Base-by-base conservation (phyloP, 2,113 vertebrate species). In the Erythrocercus mccallii region DNA sequence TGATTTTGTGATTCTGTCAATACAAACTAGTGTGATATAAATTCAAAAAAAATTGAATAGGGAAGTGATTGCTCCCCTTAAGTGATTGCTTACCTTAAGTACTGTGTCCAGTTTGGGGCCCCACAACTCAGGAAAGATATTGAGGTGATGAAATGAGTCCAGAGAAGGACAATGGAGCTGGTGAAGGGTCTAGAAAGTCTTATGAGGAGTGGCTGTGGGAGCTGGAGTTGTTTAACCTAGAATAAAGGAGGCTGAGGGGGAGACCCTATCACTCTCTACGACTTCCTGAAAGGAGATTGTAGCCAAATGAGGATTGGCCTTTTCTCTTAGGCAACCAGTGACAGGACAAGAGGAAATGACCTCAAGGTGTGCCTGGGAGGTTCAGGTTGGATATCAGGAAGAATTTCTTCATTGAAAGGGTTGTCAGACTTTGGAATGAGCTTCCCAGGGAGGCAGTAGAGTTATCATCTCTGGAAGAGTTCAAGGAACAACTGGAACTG, bases 311-410 rank as follows among this genome's bases (percentile, higher is more conserved):
- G 6, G 3, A 31, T 11, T 38, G 15, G 3, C 38, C 38, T 51
- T 48, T 60, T 77, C 22, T 77, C 38, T 27, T 31, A n/a, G 28
- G 15, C 38, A 77, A 5, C 14, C 12, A 28, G 38, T 0, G 0
- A 44, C 9, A 69, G 18, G 11, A 45, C 28, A 73, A 64, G 58
- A 56, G 50, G 28, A 60, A 68, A 77, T 58, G 22, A 4, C 22
- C 7, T 37, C 15, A 33, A 28, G 9, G 45, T 51, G 14, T 44
- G 17, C 27, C 33, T 37, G 9, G 3, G 5, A 68, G 9, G 14
- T 68, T 77, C 17, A 31, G 21, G 13, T 8, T 27, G 18, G 17
- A 31, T 48, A 68, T 27, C 16, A 50, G 25, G 35, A 86, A 50
- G 51, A 66, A 31, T 66, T 76, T 66, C 51, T 66, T 42, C 61